These are phyloP conservation scores for Pteronotus mesoamericanus DNA, from an alignment of 2,797 vertebrate species.

Conservation along the genomic window DNA sequence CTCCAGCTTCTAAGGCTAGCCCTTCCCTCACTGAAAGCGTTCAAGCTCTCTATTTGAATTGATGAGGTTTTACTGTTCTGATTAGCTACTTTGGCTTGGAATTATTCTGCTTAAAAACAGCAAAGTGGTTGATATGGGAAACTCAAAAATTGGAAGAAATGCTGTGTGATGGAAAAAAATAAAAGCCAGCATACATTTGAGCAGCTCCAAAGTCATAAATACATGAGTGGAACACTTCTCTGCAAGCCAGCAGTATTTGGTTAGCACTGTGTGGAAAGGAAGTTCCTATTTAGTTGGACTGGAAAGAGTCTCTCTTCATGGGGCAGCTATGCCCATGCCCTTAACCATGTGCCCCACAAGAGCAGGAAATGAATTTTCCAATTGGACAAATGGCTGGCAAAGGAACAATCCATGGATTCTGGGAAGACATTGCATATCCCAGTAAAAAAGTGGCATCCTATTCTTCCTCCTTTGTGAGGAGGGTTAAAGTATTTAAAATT, in stretches of 20 bases:
- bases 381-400: slow-evolving; percentile 47
- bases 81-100: background rate
- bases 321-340: slow-evolving; percentile 2
- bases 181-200: background rate
- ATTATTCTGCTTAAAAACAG: slow-evolving; percentile 44
- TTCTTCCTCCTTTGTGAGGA: slow-evolving; percentile 67
- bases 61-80: background rate
- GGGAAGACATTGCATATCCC: slow-evolving; percentile 39
- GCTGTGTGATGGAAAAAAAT: slow-evolving; percentile 45
- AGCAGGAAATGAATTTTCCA: slow-evolving; percentile 70
- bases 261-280: slow-evolving; percentile 17
- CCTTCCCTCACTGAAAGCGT: background rate
- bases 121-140: slow-evolving; percentile 39
- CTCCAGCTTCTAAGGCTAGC: background rate
- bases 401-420: slow-evolving; percentile 57
- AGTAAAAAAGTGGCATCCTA: slow-evolving; percentile 51
- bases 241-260: background rate
- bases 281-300: slow-evolving; percentile 36
- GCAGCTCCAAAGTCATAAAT: slow-evolving; percentile 34
- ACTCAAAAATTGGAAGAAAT: slow-evolving; percentile 54
- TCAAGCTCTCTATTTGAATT: background rate
- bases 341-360: slow-evolving; percentile 54
- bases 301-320: slow-evolving; percentile 44
- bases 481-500: slow-evolving; percentile 45
- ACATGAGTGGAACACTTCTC: background rate